Percentiles rank a stretch among this genome's conserved stretches.
phyloP scores from a whole-genome alignment of 2,888 invertebrate genomes.

The Ashinkailepas kermadecensis region DNA sequence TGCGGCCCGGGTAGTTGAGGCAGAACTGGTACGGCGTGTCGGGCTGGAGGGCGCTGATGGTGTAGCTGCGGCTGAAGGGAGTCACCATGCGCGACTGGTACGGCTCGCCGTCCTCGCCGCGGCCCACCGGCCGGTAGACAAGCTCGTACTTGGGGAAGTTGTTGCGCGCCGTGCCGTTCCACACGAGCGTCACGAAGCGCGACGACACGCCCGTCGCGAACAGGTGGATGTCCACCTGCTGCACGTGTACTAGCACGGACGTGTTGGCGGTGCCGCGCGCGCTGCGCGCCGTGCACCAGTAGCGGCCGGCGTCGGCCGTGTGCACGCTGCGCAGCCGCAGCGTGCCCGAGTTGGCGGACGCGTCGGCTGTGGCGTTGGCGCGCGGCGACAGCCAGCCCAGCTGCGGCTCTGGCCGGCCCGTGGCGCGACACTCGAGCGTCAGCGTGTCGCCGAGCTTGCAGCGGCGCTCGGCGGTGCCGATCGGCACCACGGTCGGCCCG shows the following conservation, averaged over 20 bases:
- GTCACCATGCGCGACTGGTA: slow-evolving; percentile 30
- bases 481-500: slow-evolving; percentile 38
- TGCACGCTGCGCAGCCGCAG: slow-evolving; percentile 37
- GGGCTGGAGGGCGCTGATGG: slow-evolving; percentile 42
- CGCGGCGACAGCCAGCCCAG: slow-evolving; percentile 43
- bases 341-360: slow-evolving; percentile 38
- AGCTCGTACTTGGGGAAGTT: slow-evolving; percentile 40
- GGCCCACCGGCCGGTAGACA: slow-evolving; percentile 35
- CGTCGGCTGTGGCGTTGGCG: slow-evolving; percentile 39
- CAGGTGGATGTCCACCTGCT: slow-evolving; percentile 41
- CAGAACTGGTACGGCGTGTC: slow-evolving; percentile 44
- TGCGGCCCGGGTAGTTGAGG: slow-evolving; percentile 41
- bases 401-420: slow-evolving; percentile 43
- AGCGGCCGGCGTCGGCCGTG: slow-evolving; percentile 42
- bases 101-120: slow-evolving; percentile 27
- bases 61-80: slow-evolving; percentile 39
- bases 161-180: slow-evolving; percentile 42
- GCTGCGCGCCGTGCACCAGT: slow-evolving; percentile 44
- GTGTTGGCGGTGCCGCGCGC: slow-evolving; percentile 39
- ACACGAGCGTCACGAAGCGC: slow-evolving; percentile 42
- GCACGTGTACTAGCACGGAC: slow-evolving; percentile 39
- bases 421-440: slow-evolving; percentile 42
- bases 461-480: slow-evolving; percentile 34
- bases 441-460: slow-evolving; percentile 41
- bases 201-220: slow-evolving; percentile 40